These are phyloP conservation scores for Epistrophella euchroma DNA, from an alignment of 2,888 invertebrate species.

Conservation along the genomic window DNA sequence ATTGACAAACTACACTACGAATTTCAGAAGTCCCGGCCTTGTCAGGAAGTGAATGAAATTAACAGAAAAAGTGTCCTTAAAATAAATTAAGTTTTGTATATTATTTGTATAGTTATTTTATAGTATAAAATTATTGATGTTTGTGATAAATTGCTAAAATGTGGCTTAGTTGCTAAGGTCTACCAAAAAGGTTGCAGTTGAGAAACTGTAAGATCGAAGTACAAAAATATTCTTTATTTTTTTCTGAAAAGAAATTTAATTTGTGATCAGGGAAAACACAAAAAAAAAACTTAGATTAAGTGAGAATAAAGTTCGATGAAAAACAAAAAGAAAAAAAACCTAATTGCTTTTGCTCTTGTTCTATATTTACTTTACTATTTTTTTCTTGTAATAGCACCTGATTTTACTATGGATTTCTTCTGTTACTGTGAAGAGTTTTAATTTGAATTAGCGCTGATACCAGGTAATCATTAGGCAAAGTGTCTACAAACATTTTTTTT, in stretches of 20 bases:
- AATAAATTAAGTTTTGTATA: constrained; percentile 11
- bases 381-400: neutral
- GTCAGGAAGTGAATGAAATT: constrained; percentile 18
- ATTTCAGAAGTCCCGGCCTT: constrained; percentile 74
- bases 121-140: constrained; percentile 3
- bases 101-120: constrained; percentile 14
- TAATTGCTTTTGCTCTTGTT: neutral
- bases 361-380: neutral
- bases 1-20: constrained; percentile 79
- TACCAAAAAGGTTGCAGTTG: constrained; percentile 64
- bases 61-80: neutral
- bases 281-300: constrained; percentile 23
- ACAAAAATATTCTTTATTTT: constrained; percentile 43
- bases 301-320: constrained; percentile 44
- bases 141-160: constrained; percentile 19
- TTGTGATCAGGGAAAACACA: constrained; percentile 24
- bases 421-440: neutral
- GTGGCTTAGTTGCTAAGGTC: constrained; percentile 67
- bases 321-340: constrained; percentile 2
- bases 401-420: neutral
- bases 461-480: too few species aligned
- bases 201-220: constrained; percentile 59
- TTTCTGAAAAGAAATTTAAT: neutral
- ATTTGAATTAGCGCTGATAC: neutral
- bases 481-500: too few species aligned